Evolutionary conservation across 2,888 invertebrate species (phyloP), one percentile per base, ranked within the genome.

Genomic region (Sphaerophoria rueppellii): DNA sequence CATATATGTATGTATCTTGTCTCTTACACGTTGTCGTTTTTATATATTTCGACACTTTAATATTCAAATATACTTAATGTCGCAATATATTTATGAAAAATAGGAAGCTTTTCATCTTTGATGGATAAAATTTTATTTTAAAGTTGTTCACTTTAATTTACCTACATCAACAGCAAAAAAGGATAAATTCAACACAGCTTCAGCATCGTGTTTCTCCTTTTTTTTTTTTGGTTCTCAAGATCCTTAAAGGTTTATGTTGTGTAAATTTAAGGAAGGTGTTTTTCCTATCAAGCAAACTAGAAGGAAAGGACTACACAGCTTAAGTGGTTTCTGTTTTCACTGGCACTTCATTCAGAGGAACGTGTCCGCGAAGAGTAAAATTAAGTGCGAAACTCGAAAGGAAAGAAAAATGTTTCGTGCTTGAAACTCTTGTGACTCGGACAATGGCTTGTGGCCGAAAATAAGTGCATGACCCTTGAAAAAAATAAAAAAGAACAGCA

Each of bases 291-390:
- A 24, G 24, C 52, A 70, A 55, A 40, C n/a, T 37, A 60, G 63
- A 55, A 71, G 24, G 24, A 46, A 46, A 35, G 34, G 46, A 6
- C 52, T 46, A 4, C 37, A 34, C 37, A 34, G 57, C 73, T 78
- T 82, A 78, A 82, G 80, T 72, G 67, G 76, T 65, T 73, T 72
- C 48, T 85, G 70, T 76, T 76, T 72, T 79, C 37, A 60, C 58
- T 80, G 73, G 76, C 76, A 81, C 81, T 76, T 71, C 58, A 74
- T 70, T 65, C 63, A 74, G 70, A 58, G 55, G 61, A 79, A 54
- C 55, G 37, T 40, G 12, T 63, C 58, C 48, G 52, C 57, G 63
- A 55, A 52, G 40, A 60, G 37, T 54, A 55, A 81, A 81, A 81
- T 76, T 81, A 85, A 85, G 76, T 77, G 70, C 72, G 54, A 65